Evolutionary conservation across 1,140 invertebrate species (phyloP), one percentile per base, ranked within the genome.

Genomic region (Probaryconus sp.): DNA sequence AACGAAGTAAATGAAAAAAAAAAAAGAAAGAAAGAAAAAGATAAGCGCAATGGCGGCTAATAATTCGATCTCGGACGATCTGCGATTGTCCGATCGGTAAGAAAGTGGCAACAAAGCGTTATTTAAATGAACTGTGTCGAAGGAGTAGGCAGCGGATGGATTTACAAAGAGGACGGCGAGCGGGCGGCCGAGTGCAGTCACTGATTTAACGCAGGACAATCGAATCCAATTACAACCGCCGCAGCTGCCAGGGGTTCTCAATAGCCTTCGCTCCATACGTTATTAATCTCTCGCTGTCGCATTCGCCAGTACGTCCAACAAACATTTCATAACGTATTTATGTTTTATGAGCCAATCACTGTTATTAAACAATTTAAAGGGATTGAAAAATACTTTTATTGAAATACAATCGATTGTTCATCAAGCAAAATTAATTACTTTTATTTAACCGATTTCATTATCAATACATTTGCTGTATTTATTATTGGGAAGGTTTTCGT

Each of bases 191-290:
- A 80, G 78, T 78, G 84, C 81, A 84, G 85, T 85, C 83, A 84
- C 85, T 85, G 84, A 88, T 86, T 88, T 85, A 88, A 88, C 85
- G 84, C 81, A 82, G 85, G 83, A 87, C 85, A 87, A 87, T 87
- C 83, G 85, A 86, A 87, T 87, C 83, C 85, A 87, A 87, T 87
- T 87, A 87, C 85, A 85, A 85, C 63, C 77, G 80, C 83, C 76
- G 80, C 76, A 78, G 78, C 75, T 61, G 61, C 42, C 75, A 77
- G 78, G 7, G 72, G 56, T 68, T 65, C 75, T 78, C 78, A 77
- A 74, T 18, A 47, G 9, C 1, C 65, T 17, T 60, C 55, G 53
- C 50, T 30, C 16, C 40, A 50, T 48, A 45, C 47, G 37, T 68
- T 43, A 68, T 64, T 68, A 69, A 61, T 37, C 37, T 43, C 31